Evolutionary conservation across 1,140 invertebrate genomes (phyloP).

Genomic region (Drosophila lacertosa): DNA sequence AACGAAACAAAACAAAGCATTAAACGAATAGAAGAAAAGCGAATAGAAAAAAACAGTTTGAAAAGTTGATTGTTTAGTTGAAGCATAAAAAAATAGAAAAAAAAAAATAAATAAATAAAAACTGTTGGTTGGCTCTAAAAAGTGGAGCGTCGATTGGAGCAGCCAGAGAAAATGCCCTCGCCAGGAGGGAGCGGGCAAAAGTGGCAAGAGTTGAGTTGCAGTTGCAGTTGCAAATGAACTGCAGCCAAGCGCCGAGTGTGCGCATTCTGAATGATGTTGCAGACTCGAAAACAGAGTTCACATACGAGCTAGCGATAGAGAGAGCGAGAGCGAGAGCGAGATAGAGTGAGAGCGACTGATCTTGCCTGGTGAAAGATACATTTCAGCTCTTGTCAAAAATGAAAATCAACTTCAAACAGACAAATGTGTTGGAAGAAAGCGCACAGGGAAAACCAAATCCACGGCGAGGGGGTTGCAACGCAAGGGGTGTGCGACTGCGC

Average conservation of each 20-base stretch:
- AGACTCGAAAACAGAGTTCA: constrained; percentile 27
- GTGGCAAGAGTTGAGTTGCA: constrained; percentile 27
- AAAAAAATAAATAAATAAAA: constrained; percentile 67
- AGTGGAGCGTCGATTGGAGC: constrained; percentile 74
- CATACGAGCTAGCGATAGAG: constrained; percentile 15
- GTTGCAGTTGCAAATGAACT: constrained; percentile 37
- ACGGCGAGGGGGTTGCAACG: constrained; percentile 3
- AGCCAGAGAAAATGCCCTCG: not conserved
- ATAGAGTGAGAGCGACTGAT: constrained; percentile 14
- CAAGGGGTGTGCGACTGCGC: not conserved
- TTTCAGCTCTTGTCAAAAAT: constrained; percentile 80
- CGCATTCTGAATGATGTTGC: constrained; percentile 54
- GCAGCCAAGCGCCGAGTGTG: constrained; percentile 27
- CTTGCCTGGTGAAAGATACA: constrained; percentile 75
- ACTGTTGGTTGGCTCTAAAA: constrained; percentile 64
- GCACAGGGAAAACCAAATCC: constrained; percentile 34
- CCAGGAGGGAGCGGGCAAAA: not conserved
- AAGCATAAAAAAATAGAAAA: constrained; percentile 71
- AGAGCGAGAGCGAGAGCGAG: not conserved
- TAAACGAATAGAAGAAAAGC: constrained; percentile 41
- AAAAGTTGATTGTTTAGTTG: constrained; percentile 83
- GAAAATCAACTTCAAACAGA: constrained; percentile 62
- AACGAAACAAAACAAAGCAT: constrained; percentile 32
- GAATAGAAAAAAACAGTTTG: constrained; percentile 67
- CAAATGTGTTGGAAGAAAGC: constrained; percentile 80